These are phyloP conservation scores for Thecophora atra DNA, from an alignment of 2,888 invertebrate species.

Conservation along the genomic window DNA sequence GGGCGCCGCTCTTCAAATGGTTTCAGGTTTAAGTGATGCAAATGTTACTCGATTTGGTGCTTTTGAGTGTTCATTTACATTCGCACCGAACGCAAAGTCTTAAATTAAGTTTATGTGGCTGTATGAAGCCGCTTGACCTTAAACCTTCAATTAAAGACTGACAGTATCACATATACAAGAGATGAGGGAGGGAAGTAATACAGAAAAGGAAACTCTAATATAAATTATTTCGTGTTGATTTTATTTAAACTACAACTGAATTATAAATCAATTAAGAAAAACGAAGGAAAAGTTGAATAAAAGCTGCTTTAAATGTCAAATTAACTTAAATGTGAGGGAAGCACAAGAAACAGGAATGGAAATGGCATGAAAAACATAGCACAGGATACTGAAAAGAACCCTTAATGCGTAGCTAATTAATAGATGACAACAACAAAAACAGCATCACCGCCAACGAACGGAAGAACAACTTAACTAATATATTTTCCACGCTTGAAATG, in stretches of 20 bases:
- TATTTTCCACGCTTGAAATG: background rate
- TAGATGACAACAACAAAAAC: background rate
- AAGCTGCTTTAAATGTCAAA: background rate
- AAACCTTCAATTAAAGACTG: too few species aligned
- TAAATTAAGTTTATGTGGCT: too few species aligned
- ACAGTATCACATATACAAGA: too few species aligned
- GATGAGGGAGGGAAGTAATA: too few species aligned
- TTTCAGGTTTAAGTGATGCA: too few species aligned
- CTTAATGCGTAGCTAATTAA: background rate
- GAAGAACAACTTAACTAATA: background rate
- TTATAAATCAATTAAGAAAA: background rate
- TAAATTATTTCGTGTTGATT: background rate
- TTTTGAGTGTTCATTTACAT: too few species aligned
- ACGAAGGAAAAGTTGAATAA: background rate
- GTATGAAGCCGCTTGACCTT: too few species aligned
- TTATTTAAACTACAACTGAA: background rate
- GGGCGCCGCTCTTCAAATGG: too few species aligned
- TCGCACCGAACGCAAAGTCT: too few species aligned
- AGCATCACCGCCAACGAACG: background rate
- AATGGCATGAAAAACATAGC: background rate
- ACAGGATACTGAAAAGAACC: background rate
- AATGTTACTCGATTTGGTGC: too few species aligned
- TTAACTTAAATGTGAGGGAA: background rate
- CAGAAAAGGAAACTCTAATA: too few species aligned
- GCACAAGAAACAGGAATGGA: background rate